A percentile compares a stretch with the other conserved stretches of the same genome.
Evolutionary conservation across 2,888 invertebrate species (phyloP).

Genomic region (Diogma glabrata): DNA sequence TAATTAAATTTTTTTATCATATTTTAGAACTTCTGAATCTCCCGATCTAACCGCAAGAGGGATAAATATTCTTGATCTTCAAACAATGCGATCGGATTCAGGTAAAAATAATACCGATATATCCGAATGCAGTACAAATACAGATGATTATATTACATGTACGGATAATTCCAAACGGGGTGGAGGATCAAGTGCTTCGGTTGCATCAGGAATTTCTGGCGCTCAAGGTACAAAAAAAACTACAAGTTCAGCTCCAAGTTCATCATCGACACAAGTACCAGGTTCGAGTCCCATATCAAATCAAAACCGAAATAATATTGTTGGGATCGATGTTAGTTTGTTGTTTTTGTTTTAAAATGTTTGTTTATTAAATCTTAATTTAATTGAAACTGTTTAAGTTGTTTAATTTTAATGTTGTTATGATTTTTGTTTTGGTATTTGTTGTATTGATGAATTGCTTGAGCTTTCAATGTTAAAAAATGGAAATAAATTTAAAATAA

Average conservation of each 20-base stretch:
- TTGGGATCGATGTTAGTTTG: conserved; percentile 9
- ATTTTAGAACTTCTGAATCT: conserved; percentile 28
- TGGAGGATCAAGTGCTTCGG: conserved; percentile 33
- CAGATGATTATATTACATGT: conserved; percentile 81
- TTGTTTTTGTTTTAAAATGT: conserved; percentile 12
- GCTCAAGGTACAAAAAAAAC: conserved; percentile 40
- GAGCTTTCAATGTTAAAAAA: conserved; percentile 13
- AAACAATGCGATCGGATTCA: conserved; percentile 56
- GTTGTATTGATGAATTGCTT: conserved; percentile 33
- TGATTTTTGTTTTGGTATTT: conserved; percentile 24
- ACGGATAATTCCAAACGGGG: conserved; percentile 56
- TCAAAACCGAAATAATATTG: background rate
- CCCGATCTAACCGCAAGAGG: conserved; percentile 26
- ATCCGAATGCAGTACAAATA: conserved; percentile 75
- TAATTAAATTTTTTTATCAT: background rate
- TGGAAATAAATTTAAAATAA: too few species aligned
- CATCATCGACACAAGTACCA: conserved; percentile 38
- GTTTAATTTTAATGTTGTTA: conserved; percentile 3
- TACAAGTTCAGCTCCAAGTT: conserved; percentile 28
- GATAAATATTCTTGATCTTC: conserved; percentile 19
- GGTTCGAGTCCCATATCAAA: conserved; percentile 28
- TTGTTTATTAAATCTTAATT: conserved; percentile 1
- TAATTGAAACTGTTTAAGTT: conserved; percentile 9
- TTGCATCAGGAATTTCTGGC: conserved; percentile 32
- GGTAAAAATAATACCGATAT: conserved; percentile 64